Evolutionary conservation across 1,140 invertebrate species (phyloP), one percentile per base, ranked within the genome.

Genomic region (Heliconius eleuchia): DNA sequence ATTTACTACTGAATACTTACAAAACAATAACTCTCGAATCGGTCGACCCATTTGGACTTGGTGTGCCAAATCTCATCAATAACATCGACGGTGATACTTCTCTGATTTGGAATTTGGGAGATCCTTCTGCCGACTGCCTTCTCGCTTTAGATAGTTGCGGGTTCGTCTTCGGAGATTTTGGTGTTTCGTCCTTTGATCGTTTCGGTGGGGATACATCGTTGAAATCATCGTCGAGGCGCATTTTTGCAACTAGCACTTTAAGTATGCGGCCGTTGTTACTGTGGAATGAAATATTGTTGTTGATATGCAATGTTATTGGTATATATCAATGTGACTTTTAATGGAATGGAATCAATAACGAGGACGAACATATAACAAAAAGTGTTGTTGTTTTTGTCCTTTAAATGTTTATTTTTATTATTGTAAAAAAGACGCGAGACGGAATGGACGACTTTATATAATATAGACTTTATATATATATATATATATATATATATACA

Each of bases 41-140:
- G 0, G 91, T 93, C 5, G 89, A 86, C 0, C 91, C 91, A 74
- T 91, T 91, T 30, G 90, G 90, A 75, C 90, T 92, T 71, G 91
- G 91, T n/a, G 91, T 89, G 77, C 91, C 87, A 76, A 83, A 90
- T 84, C 50, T 81, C 84, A 79, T 83, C 23, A 77, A 34, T 13
- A 72, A 71, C 52, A 80, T 83, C 16, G 79, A 57, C 0, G 84
- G 82, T 0, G 80, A 80, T 16, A 70, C 57, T 3, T 80, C 80
- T n/a, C 79, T 76, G 2, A 55, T 23, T 9, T 27, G 78, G n/a
- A 37, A 57, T 34, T 4, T n/a, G 30, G 70, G 84, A 0, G 80
- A 81, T 2, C 42, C 80, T 1, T 80, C 82, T 9, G 71, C 11
- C 0, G 76, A 71, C n/a, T 50, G 50, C 6, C 80, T 27, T 37